Conservation (phyloP, 1,140 invertebrate genomes). For the Lethocerus indicus region DNA sequence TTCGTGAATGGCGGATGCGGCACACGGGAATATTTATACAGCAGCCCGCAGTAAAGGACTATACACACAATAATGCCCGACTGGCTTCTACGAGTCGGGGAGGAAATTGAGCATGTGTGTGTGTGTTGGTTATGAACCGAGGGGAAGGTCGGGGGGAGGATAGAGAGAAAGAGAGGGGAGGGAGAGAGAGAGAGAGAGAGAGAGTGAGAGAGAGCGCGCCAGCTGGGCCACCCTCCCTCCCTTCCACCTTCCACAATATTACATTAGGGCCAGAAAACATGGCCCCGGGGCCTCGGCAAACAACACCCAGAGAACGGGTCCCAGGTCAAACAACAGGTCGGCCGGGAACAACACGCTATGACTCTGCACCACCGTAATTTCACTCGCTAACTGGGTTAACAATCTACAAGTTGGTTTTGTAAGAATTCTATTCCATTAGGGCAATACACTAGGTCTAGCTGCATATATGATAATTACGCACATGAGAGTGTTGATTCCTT, state of each 20-base stretch:
- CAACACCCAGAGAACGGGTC: too few relatives aligned
- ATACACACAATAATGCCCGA: background rate
- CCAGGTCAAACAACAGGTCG: too few relatives aligned
- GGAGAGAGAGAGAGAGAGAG: slow-evolving; percentile 5
- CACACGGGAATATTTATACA: background rate
- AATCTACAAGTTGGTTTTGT: too few relatives aligned
- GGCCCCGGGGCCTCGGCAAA: background rate
- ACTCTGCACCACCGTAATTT: too few relatives aligned
- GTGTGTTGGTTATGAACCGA: background rate
- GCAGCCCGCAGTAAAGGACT: background rate
- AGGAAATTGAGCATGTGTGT: background rate
- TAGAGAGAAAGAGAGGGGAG: background rate
- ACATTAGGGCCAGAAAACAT: too few relatives aligned
- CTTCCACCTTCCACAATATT: background rate
- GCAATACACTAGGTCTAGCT: too few relatives aligned
- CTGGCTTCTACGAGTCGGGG: background rate
- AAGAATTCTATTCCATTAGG: too few relatives aligned
- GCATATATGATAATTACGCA: too few relatives aligned
- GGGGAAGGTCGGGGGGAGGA: background rate
- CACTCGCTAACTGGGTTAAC: too few relatives aligned
- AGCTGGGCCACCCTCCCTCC: background rate
- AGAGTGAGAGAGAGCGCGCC: slow-evolving; percentile 1
- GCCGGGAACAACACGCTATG: too few relatives aligned
- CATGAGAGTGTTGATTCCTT: too few relatives aligned
- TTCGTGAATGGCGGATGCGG: too few relatives aligned